Evolutionary conservation across 2,113 vertebrate species (phyloP).

Genomic region (Odobenus rosmarus): DNA sequence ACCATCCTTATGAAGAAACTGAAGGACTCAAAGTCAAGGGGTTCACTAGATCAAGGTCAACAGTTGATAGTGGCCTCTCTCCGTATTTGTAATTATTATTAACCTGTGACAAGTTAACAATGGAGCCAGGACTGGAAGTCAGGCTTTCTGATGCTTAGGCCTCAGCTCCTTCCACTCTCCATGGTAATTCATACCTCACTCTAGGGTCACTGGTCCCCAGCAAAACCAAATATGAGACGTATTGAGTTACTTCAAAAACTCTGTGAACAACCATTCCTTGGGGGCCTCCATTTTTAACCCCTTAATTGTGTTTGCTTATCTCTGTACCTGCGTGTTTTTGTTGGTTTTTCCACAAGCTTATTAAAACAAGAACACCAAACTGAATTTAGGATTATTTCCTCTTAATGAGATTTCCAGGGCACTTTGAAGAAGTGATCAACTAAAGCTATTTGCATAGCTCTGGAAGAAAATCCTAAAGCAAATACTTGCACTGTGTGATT

Average conservation of each 20-base stretch:
- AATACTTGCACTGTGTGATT: neutral
- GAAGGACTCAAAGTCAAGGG: neutral
- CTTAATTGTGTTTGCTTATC: slow-evolving; percentile 25
- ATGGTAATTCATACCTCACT: neutral
- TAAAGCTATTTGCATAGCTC: slow-evolving; percentile 37
- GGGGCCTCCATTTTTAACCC: neutral
- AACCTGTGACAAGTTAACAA: neutral
- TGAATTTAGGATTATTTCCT: slow-evolving; percentile 38
- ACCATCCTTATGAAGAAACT: neutral
- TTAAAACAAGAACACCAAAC: slow-evolving; percentile 44
- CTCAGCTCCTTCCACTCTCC: neutral
- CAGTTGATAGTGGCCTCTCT: neutral
- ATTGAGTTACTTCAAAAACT: neutral
- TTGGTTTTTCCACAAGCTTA: slow-evolving; percentile 52
- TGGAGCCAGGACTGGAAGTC: neutral
- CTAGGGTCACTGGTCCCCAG: neutral
- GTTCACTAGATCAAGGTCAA: neutral
- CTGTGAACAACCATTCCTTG: neutral
- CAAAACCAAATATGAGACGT: neutral
- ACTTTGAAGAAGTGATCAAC: slow-evolving; percentile 43
- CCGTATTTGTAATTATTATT: neutral
- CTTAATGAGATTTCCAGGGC: slow-evolving; percentile 58
- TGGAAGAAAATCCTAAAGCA: slow-evolving; percentile 42
- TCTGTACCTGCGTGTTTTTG: slow-evolving; percentile 12
- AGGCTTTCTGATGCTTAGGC: neutral